phyloP scores from a whole-genome alignment of 2,797 vertebrate genomes.

The Fistularia tabacaria region DNA sequence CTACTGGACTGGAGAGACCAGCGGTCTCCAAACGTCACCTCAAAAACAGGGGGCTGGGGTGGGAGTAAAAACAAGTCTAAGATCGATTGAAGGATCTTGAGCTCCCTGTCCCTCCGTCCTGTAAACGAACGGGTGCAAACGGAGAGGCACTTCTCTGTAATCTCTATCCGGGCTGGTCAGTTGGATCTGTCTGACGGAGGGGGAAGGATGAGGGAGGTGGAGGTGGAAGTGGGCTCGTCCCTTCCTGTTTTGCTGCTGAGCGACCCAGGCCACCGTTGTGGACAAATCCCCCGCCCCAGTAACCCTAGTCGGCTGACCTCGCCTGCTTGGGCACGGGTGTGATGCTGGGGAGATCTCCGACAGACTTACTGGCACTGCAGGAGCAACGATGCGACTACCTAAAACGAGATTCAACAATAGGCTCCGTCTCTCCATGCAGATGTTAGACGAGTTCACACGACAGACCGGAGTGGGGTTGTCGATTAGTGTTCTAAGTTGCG shows the following conservation, averaged over 20 bases:
- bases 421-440: neutral
- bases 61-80: neutral
- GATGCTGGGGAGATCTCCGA: constrained; percentile 8
- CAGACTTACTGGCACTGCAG: constrained; percentile 29
- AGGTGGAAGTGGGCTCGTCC: neutral
- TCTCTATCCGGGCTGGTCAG: constrained; percentile 38
- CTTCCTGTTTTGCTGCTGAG: constrained; percentile 10
- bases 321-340: constrained; percentile 17
- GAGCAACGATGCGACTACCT: constrained; percentile 11
- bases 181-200: neutral
- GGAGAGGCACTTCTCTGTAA: constrained; percentile 57
- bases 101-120: constrained; percentile 24
- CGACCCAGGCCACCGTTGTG: constrained; percentile 2
- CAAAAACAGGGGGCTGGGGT: neutral
- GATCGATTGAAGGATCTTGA: constrained; percentile 6
- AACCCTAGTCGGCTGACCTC: neutral
- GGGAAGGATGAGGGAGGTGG: too few relatives aligned
- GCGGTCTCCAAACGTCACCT: too few relatives aligned
- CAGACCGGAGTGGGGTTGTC: constrained; percentile 1
- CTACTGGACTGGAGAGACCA: constrained; percentile 1
- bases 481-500: constrained; percentile 36
- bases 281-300: neutral
- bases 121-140: constrained; percentile 32
- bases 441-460: constrained; percentile 15
- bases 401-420: constrained; percentile 10